Evolutionary conservation across 1,140 invertebrate genomes (phyloP).

Genomic region (Solenopsis invicta): DNA sequence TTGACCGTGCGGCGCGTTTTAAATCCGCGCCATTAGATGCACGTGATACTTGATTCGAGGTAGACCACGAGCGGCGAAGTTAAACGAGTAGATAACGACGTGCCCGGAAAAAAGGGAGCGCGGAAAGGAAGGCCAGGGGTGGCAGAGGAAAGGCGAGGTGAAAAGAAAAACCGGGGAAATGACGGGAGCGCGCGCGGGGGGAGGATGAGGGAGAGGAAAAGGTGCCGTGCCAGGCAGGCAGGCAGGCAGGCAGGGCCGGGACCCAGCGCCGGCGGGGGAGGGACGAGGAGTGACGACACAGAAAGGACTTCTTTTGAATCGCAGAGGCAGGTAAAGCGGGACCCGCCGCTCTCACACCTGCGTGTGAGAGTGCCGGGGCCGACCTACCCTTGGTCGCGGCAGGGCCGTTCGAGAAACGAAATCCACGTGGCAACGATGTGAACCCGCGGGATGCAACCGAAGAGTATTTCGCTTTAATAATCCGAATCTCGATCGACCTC

Average conservation of each 20-base stretch:
- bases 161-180: slow-evolving; percentile 57
- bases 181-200: slow-evolving; percentile 35
- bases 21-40: slow-evolving; percentile 64
- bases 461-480: neutral
- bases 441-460: neutral
- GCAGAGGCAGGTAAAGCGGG: slow-evolving; percentile 62
- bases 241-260: slow-evolving; percentile 3
- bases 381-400: slow-evolving; percentile 28
- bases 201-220: slow-evolving; percentile 17
- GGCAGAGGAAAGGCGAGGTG: slow-evolving; percentile 16
- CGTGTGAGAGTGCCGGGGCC: slow-evolving; percentile 69
- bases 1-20: slow-evolving; percentile 42
- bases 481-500: neutral
- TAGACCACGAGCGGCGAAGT: slow-evolving; percentile 62
- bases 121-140: slow-evolving; percentile 34
- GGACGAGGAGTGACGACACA: slow-evolving; percentile 28
- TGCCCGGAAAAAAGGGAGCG: slow-evolving; percentile 50
- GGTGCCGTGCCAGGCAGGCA: too few species aligned
- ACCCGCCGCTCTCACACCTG: slow-evolving; percentile 53
- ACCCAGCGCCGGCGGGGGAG: slow-evolving; percentile 11
- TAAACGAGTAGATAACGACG: slow-evolving; percentile 73
- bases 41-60: slow-evolving; percentile 68
- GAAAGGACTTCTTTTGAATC: slow-evolving; percentile 74
- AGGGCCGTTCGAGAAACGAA: slow-evolving; percentile 18
- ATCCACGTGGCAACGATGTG: slow-evolving; percentile 35